Conservation (phyloP, 2,113 vertebrate genomes). For the Brachypteracias leptosomus region DNA sequence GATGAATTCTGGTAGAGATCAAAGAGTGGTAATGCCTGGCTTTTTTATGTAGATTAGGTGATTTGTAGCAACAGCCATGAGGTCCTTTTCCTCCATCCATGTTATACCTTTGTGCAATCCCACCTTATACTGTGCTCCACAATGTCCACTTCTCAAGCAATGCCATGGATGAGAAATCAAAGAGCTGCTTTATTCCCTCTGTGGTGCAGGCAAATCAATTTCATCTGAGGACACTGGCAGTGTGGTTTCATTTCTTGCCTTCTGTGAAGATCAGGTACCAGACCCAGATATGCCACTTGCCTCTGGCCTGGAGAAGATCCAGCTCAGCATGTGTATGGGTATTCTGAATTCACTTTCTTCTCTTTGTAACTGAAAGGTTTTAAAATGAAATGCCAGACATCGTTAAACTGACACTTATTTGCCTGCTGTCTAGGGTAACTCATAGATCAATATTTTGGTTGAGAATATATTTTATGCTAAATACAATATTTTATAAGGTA, state of each 20-base stretch:
- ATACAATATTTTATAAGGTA: constrained; percentile 5
- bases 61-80: not conserved
- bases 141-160: not conserved
- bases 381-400: not conserved
- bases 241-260: not conserved
- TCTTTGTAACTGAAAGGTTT: not conserved
- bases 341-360: not conserved
- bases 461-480: constrained; percentile 30
- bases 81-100: not conserved
- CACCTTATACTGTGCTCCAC: not conserved
- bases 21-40: not conserved
- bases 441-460: constrained; percentile 13
- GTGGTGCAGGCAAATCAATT: not conserved
- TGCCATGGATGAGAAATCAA: not conserved
- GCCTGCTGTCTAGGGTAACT: not conserved
- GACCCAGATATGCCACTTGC: not conserved
- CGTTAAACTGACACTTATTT: constrained; percentile 22
- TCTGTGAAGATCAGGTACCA: not conserved
- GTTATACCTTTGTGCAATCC: not conserved
- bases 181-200: not conserved
- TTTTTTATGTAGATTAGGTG: not conserved
- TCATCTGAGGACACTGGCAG: not conserved
- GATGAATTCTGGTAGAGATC: not conserved
- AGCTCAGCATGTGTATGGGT: rapidly evolving
- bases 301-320: not conserved